Conservation (phyloP, 2,888 invertebrate species). For the Metallyticus violacea region DNA sequence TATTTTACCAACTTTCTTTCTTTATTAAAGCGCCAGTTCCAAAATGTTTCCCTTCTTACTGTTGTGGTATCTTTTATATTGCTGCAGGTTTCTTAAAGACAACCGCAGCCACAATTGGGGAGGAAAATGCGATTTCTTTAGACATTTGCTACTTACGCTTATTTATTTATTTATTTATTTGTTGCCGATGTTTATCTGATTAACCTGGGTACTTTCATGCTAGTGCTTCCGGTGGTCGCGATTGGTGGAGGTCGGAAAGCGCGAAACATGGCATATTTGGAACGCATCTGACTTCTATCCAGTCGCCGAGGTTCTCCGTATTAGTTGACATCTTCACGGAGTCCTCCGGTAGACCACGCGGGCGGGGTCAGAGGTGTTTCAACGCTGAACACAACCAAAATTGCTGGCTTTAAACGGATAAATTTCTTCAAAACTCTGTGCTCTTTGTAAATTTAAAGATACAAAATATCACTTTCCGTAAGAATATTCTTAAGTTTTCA, state of each 20-base stretch:
- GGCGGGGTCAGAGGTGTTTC: not conserved
- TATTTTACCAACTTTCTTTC: too few species aligned
- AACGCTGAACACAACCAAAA: not conserved
- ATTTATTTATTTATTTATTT: too few species aligned
- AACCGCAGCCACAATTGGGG: too few species aligned
- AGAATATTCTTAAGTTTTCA: too few species aligned
- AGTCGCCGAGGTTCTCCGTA: slow-evolving; percentile 4
- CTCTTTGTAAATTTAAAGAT: not conserved
- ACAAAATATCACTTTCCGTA: too few species aligned
- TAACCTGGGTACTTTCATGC: not conserved
- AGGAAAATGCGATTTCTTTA: too few species aligned
- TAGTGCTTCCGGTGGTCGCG: not conserved
- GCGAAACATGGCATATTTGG: not conserved
- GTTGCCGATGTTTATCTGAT: too few species aligned
- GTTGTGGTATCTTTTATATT: too few species aligned
- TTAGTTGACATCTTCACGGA: not conserved
- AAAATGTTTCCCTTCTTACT: too few species aligned
- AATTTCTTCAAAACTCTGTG: not conserved
- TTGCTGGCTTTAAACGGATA: not conserved
- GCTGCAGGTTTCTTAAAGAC: too few species aligned
- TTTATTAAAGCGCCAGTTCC: too few species aligned
- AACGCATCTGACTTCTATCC: not conserved
- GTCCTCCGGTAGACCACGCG: not conserved
- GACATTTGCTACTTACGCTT: too few species aligned
- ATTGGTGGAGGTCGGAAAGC: not conserved